Evolutionary conservation across 1,140 invertebrate species (phyloP).

Genomic region (Leptinotarsa lineolata): DNA sequence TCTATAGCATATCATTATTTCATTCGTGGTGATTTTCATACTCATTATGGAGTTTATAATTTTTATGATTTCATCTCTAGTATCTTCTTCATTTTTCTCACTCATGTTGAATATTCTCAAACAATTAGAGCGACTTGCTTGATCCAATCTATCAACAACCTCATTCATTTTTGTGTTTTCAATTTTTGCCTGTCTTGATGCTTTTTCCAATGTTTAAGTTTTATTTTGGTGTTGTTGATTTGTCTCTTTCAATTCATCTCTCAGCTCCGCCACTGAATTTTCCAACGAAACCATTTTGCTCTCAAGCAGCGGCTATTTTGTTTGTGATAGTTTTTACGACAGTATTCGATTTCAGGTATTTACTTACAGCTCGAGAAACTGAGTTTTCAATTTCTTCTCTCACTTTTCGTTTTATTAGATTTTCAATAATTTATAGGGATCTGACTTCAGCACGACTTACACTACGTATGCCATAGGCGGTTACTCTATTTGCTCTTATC

Average conservation of each 20-base stretch:
- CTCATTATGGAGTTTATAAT: conserved; percentile 18
- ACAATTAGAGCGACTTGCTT: neutral
- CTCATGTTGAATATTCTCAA: conserved; percentile 21
- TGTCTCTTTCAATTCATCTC: conserved; percentile 16
- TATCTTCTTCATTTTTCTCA: conserved; percentile 13
- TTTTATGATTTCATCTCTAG: conserved; percentile 22
- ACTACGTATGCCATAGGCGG: too few relatives aligned
- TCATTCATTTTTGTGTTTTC: neutral
- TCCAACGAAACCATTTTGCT: neutral
- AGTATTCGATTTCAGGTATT: too few relatives aligned
- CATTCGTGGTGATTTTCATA: conserved; percentile 14
- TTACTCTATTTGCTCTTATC: too few relatives aligned
- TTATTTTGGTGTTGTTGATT: neutral
- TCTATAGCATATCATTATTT: conserved; percentile 22
- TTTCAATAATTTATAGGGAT: too few relatives aligned
- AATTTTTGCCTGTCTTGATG: neutral
- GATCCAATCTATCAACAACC: conserved; percentile 20
- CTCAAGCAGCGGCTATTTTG: neutral
- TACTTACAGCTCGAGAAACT: too few relatives aligned
- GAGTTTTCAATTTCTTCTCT: too few relatives aligned
- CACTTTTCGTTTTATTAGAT: too few relatives aligned
- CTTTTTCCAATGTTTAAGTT: conserved; percentile 3
- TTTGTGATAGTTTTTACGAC: too few relatives aligned
- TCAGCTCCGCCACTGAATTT: neutral
- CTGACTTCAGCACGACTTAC: too few relatives aligned